A percentile compares a stretch with the other conserved stretches of the same genome.
phyloP scores from a whole-genome alignment of 2,888 invertebrate species.

The Nomada ferruginata region DNA sequence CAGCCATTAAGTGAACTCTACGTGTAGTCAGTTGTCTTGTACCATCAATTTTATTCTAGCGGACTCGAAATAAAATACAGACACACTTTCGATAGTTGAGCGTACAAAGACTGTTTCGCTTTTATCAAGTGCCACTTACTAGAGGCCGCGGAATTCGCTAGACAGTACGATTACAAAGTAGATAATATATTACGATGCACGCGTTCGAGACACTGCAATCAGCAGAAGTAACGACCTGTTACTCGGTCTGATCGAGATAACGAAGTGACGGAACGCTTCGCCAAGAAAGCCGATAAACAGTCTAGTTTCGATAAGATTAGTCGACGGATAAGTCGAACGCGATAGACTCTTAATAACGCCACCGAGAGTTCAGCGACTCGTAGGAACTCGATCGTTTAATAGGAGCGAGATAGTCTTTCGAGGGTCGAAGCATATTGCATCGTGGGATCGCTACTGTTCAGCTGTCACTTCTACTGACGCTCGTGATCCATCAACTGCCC shows the following conservation, averaged over 20 bases:
- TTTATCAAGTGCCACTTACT: no score
- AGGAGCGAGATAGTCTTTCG: constrained; percentile 15
- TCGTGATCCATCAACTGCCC: constrained; percentile 36
- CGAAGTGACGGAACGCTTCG: constrained; percentile 38
- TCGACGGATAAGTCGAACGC: constrained; percentile 57
- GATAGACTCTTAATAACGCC: constrained; percentile 64
- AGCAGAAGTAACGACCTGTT: constrained; percentile 49
- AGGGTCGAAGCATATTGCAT: constrained; percentile 28
- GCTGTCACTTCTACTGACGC: constrained; percentile 37
- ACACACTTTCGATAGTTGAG: no score
- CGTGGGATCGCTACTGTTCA: constrained; percentile 29
- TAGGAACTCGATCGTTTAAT: neutral
- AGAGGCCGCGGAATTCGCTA: neutral
- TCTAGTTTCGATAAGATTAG: constrained; percentile 67
- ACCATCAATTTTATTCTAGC: no score
- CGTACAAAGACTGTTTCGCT: no score
- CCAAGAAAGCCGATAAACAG: constrained; percentile 62
- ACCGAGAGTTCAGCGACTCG: neutral
- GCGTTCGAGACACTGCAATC: neutral
- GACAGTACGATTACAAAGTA: neutral
- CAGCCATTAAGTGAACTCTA: no score
- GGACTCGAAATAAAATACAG: no score
- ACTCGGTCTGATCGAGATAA: constrained; percentile 41
- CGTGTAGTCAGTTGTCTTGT: no score
- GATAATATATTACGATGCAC: neutral